phyloP scores from a whole-genome alignment of 2,888 invertebrate genomes.

The Bruchidius siliquastri region DNA sequence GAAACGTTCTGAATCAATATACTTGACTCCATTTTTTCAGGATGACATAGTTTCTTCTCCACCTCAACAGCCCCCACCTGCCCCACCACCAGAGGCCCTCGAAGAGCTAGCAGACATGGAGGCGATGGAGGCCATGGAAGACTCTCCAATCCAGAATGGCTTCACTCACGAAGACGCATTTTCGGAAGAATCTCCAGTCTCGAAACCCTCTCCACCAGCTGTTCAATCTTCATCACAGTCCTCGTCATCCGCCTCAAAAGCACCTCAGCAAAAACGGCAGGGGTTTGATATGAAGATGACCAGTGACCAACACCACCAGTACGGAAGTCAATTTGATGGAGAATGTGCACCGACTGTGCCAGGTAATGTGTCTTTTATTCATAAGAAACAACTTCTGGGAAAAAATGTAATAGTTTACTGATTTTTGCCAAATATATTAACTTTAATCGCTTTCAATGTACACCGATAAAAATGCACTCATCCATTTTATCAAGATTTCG shows the following conservation, averaged over 20 bases:
- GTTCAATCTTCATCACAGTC: not conserved
- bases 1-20: too few species aligned
- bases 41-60: slow-evolving; percentile 4
- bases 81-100: slow-evolving; percentile 14
- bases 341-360: slow-evolving; percentile 23
- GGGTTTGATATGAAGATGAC: slow-evolving; percentile 68
- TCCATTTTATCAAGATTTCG: too few species aligned
- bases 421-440: too few species aligned
- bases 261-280: slow-evolving; percentile 57
- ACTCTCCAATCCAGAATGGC: not conserved
- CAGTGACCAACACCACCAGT: slow-evolving; percentile 67
- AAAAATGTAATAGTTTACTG: too few species aligned
- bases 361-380: slow-evolving; percentile 27
- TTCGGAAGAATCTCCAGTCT: not conserved
- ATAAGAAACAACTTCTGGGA: too few species aligned
- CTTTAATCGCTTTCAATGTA: too few species aligned
- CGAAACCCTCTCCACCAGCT: not conserved
- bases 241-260: slow-evolving; percentile 28
- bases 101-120: slow-evolving; percentile 15
- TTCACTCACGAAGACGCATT: not conserved
- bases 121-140: slow-evolving; percentile 41
- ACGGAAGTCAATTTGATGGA: slow-evolving; percentile 64
- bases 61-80: slow-evolving; percentile 17
- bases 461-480: too few species aligned
- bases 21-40: too few species aligned